Conservation (phyloP, 1,140 invertebrate species). For the Stratiolaelaps scimitus region DNA sequence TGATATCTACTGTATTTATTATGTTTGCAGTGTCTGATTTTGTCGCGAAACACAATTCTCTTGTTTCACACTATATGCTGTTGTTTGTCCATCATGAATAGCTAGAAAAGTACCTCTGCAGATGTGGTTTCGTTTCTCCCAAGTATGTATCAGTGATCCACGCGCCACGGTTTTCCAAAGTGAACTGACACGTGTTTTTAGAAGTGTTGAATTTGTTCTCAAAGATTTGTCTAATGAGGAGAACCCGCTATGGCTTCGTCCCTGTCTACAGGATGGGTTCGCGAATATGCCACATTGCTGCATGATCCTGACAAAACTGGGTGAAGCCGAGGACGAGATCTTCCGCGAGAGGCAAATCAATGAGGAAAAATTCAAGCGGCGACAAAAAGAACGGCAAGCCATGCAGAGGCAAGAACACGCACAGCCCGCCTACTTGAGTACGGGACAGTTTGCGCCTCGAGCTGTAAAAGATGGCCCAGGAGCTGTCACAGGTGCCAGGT, state of each 20-base stretch:
- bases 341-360: conserved; percentile 78
- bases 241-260: background rate
- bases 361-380: conserved; percentile 60
- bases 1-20: too few relatives aligned
- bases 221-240: too few relatives aligned
- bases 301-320: conserved; percentile 81
- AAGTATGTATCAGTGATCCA: too few relatives aligned
- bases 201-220: too few relatives aligned
- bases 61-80: too few relatives aligned
- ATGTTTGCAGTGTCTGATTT: too few relatives aligned
- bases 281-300: conserved; percentile 81
- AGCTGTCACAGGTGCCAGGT: background rate
- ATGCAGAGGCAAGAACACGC: conserved; percentile 24
- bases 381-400: conserved; percentile 31
- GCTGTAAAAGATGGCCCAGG: background rate
- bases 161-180: too few relatives aligned
- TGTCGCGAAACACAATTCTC: too few relatives aligned
- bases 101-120: too few relatives aligned
- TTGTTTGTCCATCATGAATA: too few relatives aligned
- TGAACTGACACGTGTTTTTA: too few relatives aligned
- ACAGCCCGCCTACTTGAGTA: conserved; percentile 1
- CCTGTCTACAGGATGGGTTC: conserved; percentile 49
- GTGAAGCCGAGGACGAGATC: conserved; percentile 90
- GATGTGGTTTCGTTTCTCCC: too few relatives aligned
- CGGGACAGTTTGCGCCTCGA: conserved; percentile 15